phyloP scores from a whole-genome alignment of 2,113 vertebrate species.

The Thalassarche chlororhynchos region DNA sequence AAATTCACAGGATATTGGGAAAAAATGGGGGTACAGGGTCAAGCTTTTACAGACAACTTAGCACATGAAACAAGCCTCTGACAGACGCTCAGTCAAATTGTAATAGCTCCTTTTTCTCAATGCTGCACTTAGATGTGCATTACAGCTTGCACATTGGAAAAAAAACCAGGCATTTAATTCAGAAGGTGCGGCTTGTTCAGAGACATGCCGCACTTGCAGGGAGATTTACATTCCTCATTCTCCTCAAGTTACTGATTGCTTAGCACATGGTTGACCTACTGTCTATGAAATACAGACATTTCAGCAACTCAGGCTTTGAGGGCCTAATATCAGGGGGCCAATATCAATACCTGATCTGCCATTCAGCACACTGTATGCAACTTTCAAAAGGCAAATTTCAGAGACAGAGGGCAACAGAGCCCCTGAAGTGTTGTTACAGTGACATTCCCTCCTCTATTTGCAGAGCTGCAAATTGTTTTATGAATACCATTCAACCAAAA shows the following conservation, averaged over 20 bases:
- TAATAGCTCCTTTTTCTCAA: neutral
- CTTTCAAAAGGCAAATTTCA: neutral
- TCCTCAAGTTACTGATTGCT: neutral
- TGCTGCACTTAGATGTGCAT: neutral
- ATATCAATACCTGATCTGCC: slow-evolving; percentile 11
- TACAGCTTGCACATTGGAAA: neutral
- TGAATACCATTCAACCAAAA: neutral
- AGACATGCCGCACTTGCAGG: neutral
- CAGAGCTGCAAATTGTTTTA: neutral
- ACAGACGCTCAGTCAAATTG: neutral
- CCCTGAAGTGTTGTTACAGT: neutral
- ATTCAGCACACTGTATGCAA: neutral
- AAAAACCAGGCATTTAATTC: neutral
- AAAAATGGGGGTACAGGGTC: neutral
- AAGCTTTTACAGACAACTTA: neutral
- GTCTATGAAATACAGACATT: neutral
- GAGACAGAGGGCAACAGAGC: neutral
- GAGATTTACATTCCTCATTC: neutral
- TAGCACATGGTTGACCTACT: neutral
- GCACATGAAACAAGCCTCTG: neutral
- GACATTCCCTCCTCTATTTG: neutral
- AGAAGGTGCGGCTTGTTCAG: neutral
- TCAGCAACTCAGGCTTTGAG: neutral
- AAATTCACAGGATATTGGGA: neutral
- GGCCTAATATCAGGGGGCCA: neutral